Base-by-base conservation (phyloP, 2,113 vertebrate species). In the Stegostoma tigrinum region DNA sequence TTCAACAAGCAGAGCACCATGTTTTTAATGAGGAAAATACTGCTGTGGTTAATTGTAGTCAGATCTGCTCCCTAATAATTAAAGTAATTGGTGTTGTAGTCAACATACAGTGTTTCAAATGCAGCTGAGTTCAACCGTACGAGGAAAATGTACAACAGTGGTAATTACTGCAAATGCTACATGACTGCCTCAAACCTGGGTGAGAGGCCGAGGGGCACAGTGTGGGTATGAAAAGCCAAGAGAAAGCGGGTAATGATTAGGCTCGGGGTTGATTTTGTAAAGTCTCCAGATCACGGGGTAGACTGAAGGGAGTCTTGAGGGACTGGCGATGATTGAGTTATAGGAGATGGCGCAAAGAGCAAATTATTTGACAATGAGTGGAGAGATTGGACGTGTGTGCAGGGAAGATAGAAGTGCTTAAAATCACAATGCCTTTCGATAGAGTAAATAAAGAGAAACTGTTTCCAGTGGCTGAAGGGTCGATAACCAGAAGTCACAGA, bases 51-150 rank as follows among this genome's bases (percentile, higher is more conserved):
- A 93, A 93, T 93, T 93, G 89, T 93, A 93, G 89, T 66, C 61
- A 93, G 89, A 19, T 93, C 61, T 93, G 61, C 64, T 93, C 89
- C 89, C 89, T 93, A 93, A 93, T 93, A 93, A 93, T 93, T 93
- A 93, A 38, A 93, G 61, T 93, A 93, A 93, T 93, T 93, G 89
- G 89, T 93, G 89, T 93, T 93, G 64, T 93, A 93, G 89, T 93
- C 89, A 66, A 93, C 89, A 93, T 42, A 83, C 34, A 90, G 52
- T 67, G 61, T 66, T 75, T 21, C 61, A 93, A 93, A 19, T 66
- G 21, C 89, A 93, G 89, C 89, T 93, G 89, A 93, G 89, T 93
- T 93, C 89, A 93, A 66, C 89, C 34, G 64, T 67, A 67, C 23
- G 89, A 38, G 34, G 5, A 42, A 93, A 67, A n/a, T 93, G n/a